These are phyloP conservation scores for Bergia puertoricense DNA, from an alignment of 92 coral and sea anemone species.

Conservation along the genomic window DNA sequence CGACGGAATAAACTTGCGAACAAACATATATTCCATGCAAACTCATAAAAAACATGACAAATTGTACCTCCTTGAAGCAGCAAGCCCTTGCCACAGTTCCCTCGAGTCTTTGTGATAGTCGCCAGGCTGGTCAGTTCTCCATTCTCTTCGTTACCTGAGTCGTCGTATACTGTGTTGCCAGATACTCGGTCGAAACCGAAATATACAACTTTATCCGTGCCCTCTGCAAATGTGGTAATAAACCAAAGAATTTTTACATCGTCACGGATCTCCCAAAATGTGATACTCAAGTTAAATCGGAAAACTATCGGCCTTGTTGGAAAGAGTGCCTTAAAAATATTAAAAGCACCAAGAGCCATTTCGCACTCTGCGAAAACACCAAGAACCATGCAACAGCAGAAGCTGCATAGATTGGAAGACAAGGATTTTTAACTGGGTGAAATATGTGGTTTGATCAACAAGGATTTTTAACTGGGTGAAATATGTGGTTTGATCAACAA, in stretches of 20 bases:
- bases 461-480: no score
- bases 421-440: no score
- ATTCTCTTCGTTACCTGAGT: conserved; percentile 86
- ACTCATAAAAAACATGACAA: no score
- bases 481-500: no score
- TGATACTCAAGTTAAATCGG: not conserved
- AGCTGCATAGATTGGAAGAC: no score
- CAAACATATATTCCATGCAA: not conserved
- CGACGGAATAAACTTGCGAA: no score
- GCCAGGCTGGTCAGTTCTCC: conserved; percentile 84
- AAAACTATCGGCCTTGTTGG: not conserved
- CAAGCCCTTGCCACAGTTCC: conserved; percentile 91
- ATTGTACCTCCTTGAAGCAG: conserved; percentile 80
- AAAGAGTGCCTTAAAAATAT: no score
- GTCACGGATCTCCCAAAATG: not conserved
- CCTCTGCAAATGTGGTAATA: conserved; percentile 6
- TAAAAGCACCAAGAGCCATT: no score
- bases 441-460: no score
- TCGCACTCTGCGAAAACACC: no score
- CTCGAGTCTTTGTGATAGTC: conserved; percentile 79
- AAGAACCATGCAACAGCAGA: no score
- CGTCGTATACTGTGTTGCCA: conserved; percentile 86
- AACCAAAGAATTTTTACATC: not conserved
- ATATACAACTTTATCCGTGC: conserved; percentile 70
- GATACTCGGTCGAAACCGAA: conserved; percentile 96